phyloP scores from a whole-genome alignment of 1,140 invertebrate species.

The Octopus bimaculoides region DNA sequence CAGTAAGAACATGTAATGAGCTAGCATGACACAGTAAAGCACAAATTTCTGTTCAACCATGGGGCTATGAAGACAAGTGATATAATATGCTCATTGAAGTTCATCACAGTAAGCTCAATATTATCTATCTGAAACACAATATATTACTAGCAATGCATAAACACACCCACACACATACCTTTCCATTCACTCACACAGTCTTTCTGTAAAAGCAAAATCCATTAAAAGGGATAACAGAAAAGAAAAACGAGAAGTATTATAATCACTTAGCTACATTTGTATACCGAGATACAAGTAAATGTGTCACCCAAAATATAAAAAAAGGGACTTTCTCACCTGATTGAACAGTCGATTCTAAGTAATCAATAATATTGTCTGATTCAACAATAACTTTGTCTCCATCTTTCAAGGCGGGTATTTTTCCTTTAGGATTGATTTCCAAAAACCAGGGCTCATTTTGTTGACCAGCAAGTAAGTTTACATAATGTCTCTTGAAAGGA shows the following conservation, averaged over 20 bases:
- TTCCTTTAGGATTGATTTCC: constrained; percentile 44
- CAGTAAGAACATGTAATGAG: too few relatives aligned
- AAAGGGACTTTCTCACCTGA: constrained; percentile 22
- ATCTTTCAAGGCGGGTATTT: constrained; percentile 42
- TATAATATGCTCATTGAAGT: too few relatives aligned
- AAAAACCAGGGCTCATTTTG: constrained; percentile 52
- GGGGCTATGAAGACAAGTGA: too few relatives aligned
- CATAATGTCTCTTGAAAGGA: constrained; percentile 38
- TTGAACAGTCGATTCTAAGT: constrained; percentile 34
- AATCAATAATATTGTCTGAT: constrained; percentile 43
- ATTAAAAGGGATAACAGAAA: too few relatives aligned
- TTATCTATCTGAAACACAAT: too few relatives aligned
- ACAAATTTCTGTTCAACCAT: too few relatives aligned
- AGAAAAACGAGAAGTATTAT: not conserved
- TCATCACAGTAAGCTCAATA: too few relatives aligned
- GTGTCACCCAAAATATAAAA: not conserved
- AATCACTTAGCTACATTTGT: not conserved
- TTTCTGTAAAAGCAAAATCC: too few relatives aligned
- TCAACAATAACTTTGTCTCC: constrained; percentile 36
- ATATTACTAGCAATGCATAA: too few relatives aligned
- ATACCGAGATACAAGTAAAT: not conserved
- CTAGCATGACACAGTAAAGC: too few relatives aligned
- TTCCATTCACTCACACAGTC: too few relatives aligned
- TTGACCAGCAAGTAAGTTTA: constrained; percentile 47
- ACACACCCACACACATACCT: too few relatives aligned